Conservation (phyloP, 1,140 invertebrate species). For the Calliphora vicina region DNA sequence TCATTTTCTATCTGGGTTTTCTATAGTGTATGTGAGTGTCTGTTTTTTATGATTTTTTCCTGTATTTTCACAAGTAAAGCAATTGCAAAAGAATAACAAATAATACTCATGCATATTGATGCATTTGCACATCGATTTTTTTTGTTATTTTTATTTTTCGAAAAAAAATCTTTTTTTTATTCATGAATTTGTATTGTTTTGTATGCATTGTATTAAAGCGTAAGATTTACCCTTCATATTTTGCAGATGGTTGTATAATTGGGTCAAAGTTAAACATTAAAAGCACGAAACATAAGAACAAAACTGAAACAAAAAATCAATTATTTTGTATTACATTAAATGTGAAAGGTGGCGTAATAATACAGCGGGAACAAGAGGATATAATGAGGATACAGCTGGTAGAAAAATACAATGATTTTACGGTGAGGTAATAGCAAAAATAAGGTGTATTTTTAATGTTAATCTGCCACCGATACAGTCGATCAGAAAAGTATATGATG, state of each 20-base stretch:
- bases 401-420: no score
- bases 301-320: neutral
- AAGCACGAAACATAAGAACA: neutral
- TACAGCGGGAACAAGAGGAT: no score
- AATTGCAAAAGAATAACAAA: neutral
- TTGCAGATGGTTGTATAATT: neutral
- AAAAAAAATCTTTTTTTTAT: no score
- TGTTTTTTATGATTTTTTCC: no score
- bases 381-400: no score
- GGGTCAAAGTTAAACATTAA: neutral
- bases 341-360: no score
- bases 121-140: neutral
- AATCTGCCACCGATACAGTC: no score
- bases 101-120: neutral
- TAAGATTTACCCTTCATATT: neutral
- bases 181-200: neutral
- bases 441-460: no score
- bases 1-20: neutral
- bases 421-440: no score
- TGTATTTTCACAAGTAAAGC: neutral
- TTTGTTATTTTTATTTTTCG: neutral
- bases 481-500: no score
- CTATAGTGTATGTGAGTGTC: neutral
- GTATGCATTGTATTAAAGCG: neutral
- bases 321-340: neutral